A percentile compares a stretch with the other conserved stretches of the same genome.
Conservation (phyloP, 2,797 vertebrate genomes). For the Sebastes kiyomatsui region DNA sequence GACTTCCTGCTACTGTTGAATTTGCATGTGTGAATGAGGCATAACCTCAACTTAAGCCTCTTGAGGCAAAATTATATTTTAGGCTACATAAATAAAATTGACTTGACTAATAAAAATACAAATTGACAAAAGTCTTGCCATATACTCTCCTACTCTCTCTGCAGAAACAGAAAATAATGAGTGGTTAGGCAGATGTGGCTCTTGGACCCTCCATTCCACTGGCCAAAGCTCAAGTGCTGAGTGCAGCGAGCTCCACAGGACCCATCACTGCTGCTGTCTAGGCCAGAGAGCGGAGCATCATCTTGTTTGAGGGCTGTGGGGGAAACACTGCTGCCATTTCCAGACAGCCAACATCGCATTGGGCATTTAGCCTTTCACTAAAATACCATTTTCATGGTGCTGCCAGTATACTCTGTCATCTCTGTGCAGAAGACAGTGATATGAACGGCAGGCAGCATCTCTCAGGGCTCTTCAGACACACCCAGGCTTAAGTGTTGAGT, state of each 20-base stretch:
- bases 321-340: not conserved
- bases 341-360: constrained; percentile 12
- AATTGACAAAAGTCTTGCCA: not conserved
- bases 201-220: not conserved
- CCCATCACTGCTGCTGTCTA: not conserved
- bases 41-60: not conserved
- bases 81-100: not conserved
- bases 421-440: constrained; percentile 7
- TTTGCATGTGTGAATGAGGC: not conserved
- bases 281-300: not conserved
- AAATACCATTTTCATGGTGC: constrained; percentile 24
- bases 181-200: not conserved
- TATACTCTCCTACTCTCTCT: not conserved
- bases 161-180: not conserved
- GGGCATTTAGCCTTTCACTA: constrained; percentile 30
- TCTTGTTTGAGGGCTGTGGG: constrained; percentile 15
- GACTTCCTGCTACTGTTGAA: not conserved
- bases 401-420: constrained; percentile 23
- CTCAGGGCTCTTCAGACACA: not conserved
- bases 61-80: not conserved
- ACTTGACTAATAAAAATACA: not conserved
- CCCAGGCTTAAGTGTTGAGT: not conserved
- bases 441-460: not conserved
- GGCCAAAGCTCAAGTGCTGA: not conserved
- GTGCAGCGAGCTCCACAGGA: not conserved